Evolutionary conservation across 2,888 invertebrate species (phyloP).

Genomic region (Celastrina argiolus): DNA sequence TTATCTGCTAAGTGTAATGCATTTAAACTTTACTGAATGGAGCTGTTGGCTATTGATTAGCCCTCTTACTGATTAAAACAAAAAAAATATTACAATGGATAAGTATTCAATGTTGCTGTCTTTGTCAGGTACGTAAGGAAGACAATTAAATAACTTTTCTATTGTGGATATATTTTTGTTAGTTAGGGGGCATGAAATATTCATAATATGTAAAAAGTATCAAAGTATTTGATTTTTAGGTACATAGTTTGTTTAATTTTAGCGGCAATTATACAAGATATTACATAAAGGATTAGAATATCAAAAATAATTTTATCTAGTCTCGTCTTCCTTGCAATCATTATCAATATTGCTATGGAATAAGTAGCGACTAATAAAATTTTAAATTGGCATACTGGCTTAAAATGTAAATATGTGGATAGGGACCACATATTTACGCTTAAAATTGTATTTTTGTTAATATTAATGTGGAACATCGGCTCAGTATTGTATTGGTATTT

Average conservation of each 20-base stretch:
- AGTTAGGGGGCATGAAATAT: too few relatives aligned
- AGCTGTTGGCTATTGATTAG: not conserved
- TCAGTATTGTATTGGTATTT: slow-evolving; percentile 28
- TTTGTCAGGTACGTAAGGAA: too few relatives aligned
- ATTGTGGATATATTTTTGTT: too few relatives aligned
- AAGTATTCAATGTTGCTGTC: too few relatives aligned
- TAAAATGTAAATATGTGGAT: slow-evolving; percentile 15
- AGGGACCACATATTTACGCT: not conserved
- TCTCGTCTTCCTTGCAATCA: slow-evolving; percentile 54
- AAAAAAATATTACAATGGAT: too few relatives aligned
- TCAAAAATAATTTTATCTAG: slow-evolving; percentile 49
- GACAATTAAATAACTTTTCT: too few relatives aligned
- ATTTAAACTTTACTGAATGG: not conserved
- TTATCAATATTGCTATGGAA: slow-evolving; percentile 24
- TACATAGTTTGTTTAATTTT: not conserved
- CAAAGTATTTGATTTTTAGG: not conserved
- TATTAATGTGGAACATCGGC: slow-evolving; percentile 27
- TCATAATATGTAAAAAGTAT: not conserved
- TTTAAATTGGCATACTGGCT: not conserved
- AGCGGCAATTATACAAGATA: not conserved
- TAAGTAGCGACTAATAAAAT: not conserved
- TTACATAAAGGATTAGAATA: not conserved
- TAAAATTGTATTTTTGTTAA: slow-evolving; percentile 25
- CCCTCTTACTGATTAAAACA: too few relatives aligned
- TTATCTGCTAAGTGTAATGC: not conserved